Percentiles rank a stretch among this genome's conserved stretches.
phyloP scores from a whole-genome alignment of 2,113 vertebrate genomes.

The Lophotis ruficrista region DNA sequence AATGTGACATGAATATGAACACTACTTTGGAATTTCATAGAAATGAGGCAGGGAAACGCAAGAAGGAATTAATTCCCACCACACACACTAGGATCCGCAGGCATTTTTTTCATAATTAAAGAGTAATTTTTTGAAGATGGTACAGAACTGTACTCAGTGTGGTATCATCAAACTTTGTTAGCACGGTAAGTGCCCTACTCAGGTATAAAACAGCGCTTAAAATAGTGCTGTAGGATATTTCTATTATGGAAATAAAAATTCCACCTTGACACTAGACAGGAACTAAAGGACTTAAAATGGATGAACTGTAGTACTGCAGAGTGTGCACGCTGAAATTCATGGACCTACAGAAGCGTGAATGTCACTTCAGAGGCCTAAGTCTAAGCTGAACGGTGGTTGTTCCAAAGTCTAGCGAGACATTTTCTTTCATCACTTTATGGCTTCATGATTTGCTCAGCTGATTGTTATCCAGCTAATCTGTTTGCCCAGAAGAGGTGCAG shows the following conservation, averaged over 20 bases:
- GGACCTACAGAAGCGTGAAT: background rate
- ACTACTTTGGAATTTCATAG: background rate
- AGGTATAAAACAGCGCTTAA: too few species aligned
- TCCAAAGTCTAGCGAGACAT: background rate
- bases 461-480: background rate
- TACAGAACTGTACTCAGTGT: background rate
- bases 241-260: background rate
- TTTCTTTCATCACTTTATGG: background rate
- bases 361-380: background rate
- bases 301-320: background rate
- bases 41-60: background rate
- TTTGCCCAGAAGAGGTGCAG: background rate
- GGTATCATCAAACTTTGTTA: background rate
- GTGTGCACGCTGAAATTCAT: background rate
- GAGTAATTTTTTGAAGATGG: background rate
- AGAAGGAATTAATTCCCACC: background rate
- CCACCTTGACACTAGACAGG: background rate
- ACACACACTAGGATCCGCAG: too few species aligned
- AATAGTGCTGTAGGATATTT: background rate
- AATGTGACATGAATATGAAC: background rate
- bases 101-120: background rate
- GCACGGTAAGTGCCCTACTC: background rate
- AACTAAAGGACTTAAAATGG: background rate
- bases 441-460: background rate
- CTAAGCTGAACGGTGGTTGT: background rate